phyloP scores from a whole-genome alignment of 1,140 invertebrate species.

The Hyles euphorbiae region DNA sequence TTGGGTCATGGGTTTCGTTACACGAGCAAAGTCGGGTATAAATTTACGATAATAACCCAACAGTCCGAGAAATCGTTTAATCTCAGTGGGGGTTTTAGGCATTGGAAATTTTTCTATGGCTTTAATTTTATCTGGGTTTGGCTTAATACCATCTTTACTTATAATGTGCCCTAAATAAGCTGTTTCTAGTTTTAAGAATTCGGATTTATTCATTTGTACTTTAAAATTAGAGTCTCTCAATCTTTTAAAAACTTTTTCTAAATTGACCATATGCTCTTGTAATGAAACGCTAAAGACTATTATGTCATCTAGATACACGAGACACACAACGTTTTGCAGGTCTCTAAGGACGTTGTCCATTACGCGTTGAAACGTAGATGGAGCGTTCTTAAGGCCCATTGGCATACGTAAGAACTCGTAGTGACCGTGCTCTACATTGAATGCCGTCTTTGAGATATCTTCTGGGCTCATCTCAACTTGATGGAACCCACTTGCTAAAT shows the following conservation, averaged over 20 bases:
- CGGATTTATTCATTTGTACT: constrained; percentile 49
- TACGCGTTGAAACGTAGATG: constrained; percentile 14
- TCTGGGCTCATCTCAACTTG: constrained; percentile 10
- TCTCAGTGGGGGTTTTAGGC: constrained; percentile 13
- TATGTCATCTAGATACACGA: constrained; percentile 68
- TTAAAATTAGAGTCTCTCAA: constrained; percentile 46
- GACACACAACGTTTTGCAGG: constrained; percentile 16
- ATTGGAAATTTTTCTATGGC: constrained; percentile 15
- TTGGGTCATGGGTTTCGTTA: constrained; percentile 16
- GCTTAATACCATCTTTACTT: constrained; percentile 23
- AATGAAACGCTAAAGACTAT: constrained; percentile 27
- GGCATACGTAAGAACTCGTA: constrained; percentile 18
- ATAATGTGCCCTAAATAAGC: constrained; percentile 37
- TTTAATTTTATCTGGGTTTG: constrained; percentile 31
- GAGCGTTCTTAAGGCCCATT: constrained; percentile 13
- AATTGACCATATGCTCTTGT: constrained; percentile 38
- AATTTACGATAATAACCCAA: constrained; percentile 17
- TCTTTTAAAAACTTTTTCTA: constrained; percentile 41
- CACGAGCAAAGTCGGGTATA: constrained; percentile 13
- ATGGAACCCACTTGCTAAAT: constrained; percentile 17
- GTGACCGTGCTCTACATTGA: constrained; percentile 19
- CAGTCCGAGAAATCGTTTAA: constrained; percentile 15
- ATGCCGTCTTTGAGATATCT: constrained; percentile 16
- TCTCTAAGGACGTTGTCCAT: constrained; percentile 19
- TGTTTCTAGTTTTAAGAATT: constrained; percentile 29